A percentile compares a stretch with the other conserved stretches of the same genome.
Conservation (phyloP, 2,797 vertebrate genomes). For the Gymnoscopelus braueri region DNA sequence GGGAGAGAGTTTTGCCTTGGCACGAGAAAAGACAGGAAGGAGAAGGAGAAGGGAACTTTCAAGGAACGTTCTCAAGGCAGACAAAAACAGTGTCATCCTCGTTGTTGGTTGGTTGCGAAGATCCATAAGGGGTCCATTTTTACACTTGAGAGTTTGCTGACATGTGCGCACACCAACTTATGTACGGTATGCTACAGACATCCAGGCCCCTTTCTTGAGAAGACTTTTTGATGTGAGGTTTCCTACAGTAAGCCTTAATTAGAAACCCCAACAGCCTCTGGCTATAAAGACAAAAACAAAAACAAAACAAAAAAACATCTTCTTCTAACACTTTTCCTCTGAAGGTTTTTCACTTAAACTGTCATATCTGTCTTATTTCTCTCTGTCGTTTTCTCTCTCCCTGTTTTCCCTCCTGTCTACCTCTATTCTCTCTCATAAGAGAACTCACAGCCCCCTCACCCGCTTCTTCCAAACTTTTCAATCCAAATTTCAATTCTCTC, state of each 20-base stretch:
- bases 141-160: too few species aligned
- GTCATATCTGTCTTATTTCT: conserved; percentile 53
- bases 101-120: conserved; percentile 48
- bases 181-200: conserved; percentile 24
- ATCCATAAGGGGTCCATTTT: conserved; percentile 21
- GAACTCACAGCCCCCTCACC: not conserved
- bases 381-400: conserved; percentile 19
- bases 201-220: conserved; percentile 27
- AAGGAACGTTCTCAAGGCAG: conserved; percentile 32
- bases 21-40: conserved; percentile 47
- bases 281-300: conserved; percentile 33
- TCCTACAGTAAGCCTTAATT: conserved; percentile 71
- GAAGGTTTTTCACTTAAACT: conserved; percentile 41
- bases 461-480: conserved; percentile 31
- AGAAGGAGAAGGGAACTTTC: conserved; percentile 39
- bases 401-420: conserved; percentile 48
- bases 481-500: conserved; percentile 41
- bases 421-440: conserved; percentile 23
- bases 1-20: conserved; percentile 69
- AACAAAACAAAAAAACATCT: conserved; percentile 33
- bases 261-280: conserved; percentile 61
- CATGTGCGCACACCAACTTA: conserved; percentile 41
- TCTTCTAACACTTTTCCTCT: conserved; percentile 31
- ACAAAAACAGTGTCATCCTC: conserved; percentile 54
- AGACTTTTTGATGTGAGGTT: conserved; percentile 71